These are phyloP conservation scores for Lithobates pipiens DNA, from an alignment of 2,797 vertebrate species.

Conservation along the genomic window DNA sequence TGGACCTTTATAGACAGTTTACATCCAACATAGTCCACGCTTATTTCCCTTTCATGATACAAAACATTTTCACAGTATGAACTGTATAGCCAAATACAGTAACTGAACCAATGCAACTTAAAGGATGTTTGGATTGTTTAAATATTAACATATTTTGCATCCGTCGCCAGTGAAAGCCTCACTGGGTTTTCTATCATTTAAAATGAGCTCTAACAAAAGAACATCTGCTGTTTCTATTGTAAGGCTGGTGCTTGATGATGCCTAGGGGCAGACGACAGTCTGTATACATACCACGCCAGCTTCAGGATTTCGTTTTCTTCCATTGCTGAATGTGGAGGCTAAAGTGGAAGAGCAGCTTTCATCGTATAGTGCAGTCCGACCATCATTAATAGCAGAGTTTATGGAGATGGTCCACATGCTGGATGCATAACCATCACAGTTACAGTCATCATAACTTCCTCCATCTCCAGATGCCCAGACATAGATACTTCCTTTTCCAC, in stretches of 20 bases:
- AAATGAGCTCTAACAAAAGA: conserved; percentile 63
- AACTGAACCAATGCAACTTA: conserved; percentile 39
- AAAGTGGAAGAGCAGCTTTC: conserved; percentile 98
- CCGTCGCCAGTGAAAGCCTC: conserved; percentile 54
- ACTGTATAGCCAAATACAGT: neutral
- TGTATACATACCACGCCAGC: conserved; percentile 90
- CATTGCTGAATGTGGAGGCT: conserved; percentile 97
- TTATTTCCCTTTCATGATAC: neutral
- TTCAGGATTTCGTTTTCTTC: conserved; percentile 96
- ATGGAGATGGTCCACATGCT: conserved; percentile 99
- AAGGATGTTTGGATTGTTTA: conserved; percentile 50
- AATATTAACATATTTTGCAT: conserved; percentile 58
- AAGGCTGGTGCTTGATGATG: conserved; percentile 31
- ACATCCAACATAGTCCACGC: neutral
- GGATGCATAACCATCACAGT: conserved; percentile 96
- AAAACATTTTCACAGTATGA: neutral
- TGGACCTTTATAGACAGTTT: neutral
- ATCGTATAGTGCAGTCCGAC: conserved; percentile 94
- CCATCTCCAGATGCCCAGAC: conserved; percentile 98
- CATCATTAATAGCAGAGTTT: conserved; percentile 98
- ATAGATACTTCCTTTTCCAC: conserved; percentile 97
- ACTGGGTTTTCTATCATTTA: conserved; percentile 41
- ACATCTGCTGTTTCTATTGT: conserved; percentile 64
- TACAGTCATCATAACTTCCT: conserved; percentile 97
- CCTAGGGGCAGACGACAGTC: conserved; percentile 16